A percentile compares a stretch with the other conserved stretches of the same genome.
Conservation (phyloP, 2,797 vertebrate genomes). For the Champsocephalus gunnari region DNA sequence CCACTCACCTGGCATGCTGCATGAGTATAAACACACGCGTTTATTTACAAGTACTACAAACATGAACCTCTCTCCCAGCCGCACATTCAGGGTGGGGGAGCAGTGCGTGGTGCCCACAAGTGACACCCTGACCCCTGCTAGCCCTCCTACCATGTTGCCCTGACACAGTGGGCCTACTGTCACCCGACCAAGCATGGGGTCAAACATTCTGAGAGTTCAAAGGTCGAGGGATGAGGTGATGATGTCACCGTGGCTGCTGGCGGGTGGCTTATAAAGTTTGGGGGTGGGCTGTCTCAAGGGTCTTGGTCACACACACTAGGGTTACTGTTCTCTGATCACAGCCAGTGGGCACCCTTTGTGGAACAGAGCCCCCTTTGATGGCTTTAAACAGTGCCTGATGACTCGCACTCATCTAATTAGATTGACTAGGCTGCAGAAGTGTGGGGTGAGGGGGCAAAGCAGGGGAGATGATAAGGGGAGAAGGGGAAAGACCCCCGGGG, state of each 20-base stretch:
- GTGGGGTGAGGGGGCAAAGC: constrained; percentile 56
- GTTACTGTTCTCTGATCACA: constrained; percentile 81
- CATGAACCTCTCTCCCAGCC: constrained; percentile 10
- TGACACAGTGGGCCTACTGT: constrained; percentile 82
- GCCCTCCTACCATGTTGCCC: constrained; percentile 59
- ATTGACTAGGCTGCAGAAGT: constrained; percentile 70
- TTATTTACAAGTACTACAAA: constrained; percentile 47
- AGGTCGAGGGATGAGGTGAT: constrained; percentile 79
- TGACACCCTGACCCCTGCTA: constrained; percentile 64
- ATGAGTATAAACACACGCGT: constrained; percentile 35
- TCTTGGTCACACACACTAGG: constrained; percentile 74
- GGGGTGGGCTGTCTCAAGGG: constrained; percentile 70
- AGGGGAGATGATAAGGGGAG: constrained; percentile 45
- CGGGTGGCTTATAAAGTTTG: constrained; percentile 52
- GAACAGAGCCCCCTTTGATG: constrained; percentile 86
- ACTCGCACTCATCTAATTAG: constrained; percentile 86
- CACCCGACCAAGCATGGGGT: constrained; percentile 71
- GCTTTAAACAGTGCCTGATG: constrained; percentile 87
- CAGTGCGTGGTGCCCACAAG: constrained; percentile 62
- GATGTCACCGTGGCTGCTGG: constrained; percentile 81
- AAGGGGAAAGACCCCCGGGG: constrained; percentile 65
- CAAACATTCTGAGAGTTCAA: constrained; percentile 78
- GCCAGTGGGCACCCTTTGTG: constrained; percentile 80
- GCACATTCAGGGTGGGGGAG: constrained; percentile 59
- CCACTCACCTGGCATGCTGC: constrained; percentile 19